Percentiles rank a stretch among this genome's conserved stretches.
These are phyloP conservation scores for Sturnira hondurensis DNA, from an alignment of 2,113 vertebrate genomes.

Conservation along the genomic window DNA sequence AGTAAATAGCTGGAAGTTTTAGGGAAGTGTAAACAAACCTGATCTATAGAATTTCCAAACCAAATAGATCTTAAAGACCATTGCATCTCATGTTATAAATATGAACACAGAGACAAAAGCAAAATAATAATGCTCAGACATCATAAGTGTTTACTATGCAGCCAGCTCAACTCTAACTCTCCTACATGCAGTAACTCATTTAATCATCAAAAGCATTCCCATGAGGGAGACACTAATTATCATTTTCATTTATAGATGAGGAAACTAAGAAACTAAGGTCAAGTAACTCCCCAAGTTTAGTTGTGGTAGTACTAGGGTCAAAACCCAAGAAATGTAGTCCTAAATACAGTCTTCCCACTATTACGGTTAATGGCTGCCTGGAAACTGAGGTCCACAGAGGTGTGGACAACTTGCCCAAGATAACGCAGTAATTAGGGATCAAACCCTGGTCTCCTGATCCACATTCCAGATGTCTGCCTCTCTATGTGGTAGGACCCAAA, in stretches of 20 bases:
- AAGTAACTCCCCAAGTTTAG: not conserved
- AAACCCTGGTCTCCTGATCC: no score
- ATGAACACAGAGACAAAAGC: not conserved
- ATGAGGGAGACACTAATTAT: fast-evolving
- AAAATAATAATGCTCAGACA: not conserved
- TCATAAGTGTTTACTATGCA: not conserved
- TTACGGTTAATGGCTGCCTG: not conserved
- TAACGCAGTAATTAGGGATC: not conserved
- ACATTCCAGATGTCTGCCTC: not conserved
- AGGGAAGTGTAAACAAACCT: not conserved
- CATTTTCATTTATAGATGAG: not conserved
- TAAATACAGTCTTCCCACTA: not conserved
- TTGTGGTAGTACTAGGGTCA: not conserved
- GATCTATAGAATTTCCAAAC: not conserved
- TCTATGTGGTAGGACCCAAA: not conserved
- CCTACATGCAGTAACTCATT: not conserved
- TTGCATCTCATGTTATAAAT: not conserved
- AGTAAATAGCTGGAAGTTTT: not conserved
- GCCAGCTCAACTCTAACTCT: not conserved
- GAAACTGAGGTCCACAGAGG: not conserved
- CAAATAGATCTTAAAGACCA: not conserved
- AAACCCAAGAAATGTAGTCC: not conserved
- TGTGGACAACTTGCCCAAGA: not conserved
- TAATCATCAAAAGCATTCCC: not conserved
- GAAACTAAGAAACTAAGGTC: not conserved